phyloP scores from a whole-genome alignment of 2,113 vertebrate species.

The Gobio gobio region DNA sequence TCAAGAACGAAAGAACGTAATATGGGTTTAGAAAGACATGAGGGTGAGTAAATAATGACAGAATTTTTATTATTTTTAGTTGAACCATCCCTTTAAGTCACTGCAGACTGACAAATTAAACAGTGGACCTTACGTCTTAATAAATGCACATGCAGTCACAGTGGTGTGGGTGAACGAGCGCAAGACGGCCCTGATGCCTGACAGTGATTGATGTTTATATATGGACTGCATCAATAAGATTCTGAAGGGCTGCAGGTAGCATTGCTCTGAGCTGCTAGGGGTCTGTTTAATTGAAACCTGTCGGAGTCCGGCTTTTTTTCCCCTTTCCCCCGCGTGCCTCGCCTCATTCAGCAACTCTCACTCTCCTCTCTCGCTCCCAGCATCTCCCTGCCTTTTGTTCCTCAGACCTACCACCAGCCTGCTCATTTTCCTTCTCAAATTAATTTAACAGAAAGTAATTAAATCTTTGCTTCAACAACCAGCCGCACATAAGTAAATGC shows the following conservation, averaged over 20 bases:
- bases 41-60: constrained; percentile 10
- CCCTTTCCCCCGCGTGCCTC: constrained; percentile 59
- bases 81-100: background rate
- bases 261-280: constrained; percentile 67
- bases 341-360: constrained; percentile 59
- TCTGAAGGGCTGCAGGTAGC: constrained; percentile 63
- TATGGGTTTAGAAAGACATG: background rate
- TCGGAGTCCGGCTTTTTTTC: constrained; percentile 68
- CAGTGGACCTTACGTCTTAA: constrained; percentile 36
- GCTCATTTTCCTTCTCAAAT: constrained; percentile 76
- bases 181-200: constrained; percentile 56
- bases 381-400: constrained; percentile 74
- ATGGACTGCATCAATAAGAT: constrained; percentile 72
- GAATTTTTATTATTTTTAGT: background rate
- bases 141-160: background rate
- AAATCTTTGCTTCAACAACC: constrained; percentile 76
- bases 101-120: constrained; percentile 7
- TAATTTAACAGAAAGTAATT: constrained; percentile 84
- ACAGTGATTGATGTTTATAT: constrained; percentile 80
- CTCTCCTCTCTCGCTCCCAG: constrained; percentile 64
- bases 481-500: constrained; percentile 63
- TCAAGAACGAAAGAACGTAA: background rate
- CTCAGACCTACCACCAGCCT: constrained; percentile 64
- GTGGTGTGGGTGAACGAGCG: constrained; percentile 12
- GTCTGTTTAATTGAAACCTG: constrained; percentile 79